A percentile compares a stretch with the other conserved stretches of the same genome.
Conservation (phyloP, 2,797 vertebrate species). For the Poeciliopsis paucimaculata region DNA sequence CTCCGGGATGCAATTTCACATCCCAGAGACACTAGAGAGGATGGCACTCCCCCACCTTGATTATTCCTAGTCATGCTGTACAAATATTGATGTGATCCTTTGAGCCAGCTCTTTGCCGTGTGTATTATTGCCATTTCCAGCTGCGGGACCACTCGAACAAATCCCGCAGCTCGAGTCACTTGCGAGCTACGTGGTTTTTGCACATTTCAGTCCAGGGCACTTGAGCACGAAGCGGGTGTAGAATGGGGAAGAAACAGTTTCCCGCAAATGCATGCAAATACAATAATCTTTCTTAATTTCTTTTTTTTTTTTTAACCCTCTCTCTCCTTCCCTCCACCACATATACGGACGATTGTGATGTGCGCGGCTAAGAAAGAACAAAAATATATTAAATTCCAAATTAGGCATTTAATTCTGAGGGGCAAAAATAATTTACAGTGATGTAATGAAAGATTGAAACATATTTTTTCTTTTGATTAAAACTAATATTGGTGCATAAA, state of each 20-base stretch:
- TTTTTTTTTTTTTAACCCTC: slow-evolving; percentile 28
- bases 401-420: not conserved
- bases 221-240: slow-evolving; percentile 81
- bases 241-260: slow-evolving; percentile 58
- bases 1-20: slow-evolving; percentile 87
- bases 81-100: slow-evolving; percentile 99
- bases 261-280: slow-evolving; percentile 79
- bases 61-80: slow-evolving; percentile 99
- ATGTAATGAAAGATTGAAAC: not conserved
- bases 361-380: slow-evolving; percentile 23
- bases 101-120: slow-evolving; percentile 88
- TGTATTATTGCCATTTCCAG: slow-evolving; percentile 87
- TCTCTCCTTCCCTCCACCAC: slow-evolving; percentile 39
- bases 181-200: slow-evolving; percentile 84
- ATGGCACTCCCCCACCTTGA: slow-evolving; percentile 87
- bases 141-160: slow-evolving; percentile 85
- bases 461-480: not conserved
- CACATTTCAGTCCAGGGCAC: slow-evolving; percentile 74
- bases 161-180: slow-evolving; percentile 88
- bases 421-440: slow-evolving; percentile 1
- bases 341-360: slow-evolving; percentile 54
- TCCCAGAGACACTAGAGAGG: slow-evolving; percentile 88
- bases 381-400: slow-evolving; percentile 48
- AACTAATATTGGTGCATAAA: not conserved
- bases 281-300: slow-evolving; percentile 57